Evolutionary conservation across 2,888 invertebrate genomes (phyloP), one percentile per base, ranked within the genome.

Genomic region (Zootermopsis nevadensis): DNA sequence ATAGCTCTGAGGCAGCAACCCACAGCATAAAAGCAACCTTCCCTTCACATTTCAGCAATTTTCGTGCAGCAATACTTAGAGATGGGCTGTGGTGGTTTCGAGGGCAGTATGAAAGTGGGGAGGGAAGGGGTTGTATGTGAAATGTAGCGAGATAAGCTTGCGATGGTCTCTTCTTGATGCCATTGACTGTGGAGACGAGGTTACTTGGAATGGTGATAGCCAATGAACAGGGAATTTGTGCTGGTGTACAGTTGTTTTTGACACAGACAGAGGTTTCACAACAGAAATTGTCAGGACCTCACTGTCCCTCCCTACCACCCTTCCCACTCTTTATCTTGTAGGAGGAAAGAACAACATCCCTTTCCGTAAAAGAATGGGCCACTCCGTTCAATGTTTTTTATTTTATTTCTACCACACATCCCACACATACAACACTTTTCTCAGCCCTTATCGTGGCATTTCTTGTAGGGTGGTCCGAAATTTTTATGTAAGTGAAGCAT

Each of bases 181-280:
- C 60, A 27, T 27, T 60, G 60, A 60, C 1, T n/a, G 7, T 69
- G 69, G 22, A 19, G 15, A 33, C 33, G 33, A 6, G 69, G 69
- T 67, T 67, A 67, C 24, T 67, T 67, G 60, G 7, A 60, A 60
- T 22, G 15, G 60, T 66, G 69, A 69, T 19, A n/a, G n/a, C 69
- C 69, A n/a, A 12, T 27, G 60, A 60, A 60, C n/a, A n/a, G 60
- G 69, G 69, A 69, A 69, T 69, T 69, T 69, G 69, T 60, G n/a
- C 60, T 60, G 6, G 60, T n/a, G n/a, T 60, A 60, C 60, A 60
- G 60, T 69, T 69, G 69, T 69, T 69, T 69, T 33, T 69, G 69
- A 69, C 69, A 69, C 33, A 33, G 6, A 27, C 60, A 60, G 60
- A 27, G 60, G 60, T 27, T 60, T 27, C 6, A n/a, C 55, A 55